Conservation (phyloP, 2,888 invertebrate genomes). For the Chrysolina oricalcia region DNA sequence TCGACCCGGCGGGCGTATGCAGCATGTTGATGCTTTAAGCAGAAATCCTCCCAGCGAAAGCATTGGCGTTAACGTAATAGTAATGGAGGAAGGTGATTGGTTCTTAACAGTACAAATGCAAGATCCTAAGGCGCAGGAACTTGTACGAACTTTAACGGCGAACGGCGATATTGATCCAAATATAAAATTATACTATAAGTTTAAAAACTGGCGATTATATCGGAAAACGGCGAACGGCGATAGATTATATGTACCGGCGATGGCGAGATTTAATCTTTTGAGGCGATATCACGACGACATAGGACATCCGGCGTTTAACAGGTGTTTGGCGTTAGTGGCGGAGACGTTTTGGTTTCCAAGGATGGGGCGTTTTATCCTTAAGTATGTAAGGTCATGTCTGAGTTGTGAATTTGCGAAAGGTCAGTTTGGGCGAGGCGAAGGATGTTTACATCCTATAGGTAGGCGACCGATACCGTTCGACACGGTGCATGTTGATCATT, state of each 20-base stretch:
- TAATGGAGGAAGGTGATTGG: conserved; percentile 47
- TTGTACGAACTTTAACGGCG: conserved; percentile 35
- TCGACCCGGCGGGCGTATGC: conserved; percentile 29
- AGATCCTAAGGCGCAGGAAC: conserved; percentile 40
- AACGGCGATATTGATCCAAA: conserved; percentile 34
- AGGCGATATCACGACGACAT: neutral
- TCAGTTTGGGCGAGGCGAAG: conserved; percentile 42
- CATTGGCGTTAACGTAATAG: conserved; percentile 5
- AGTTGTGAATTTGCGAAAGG: conserved; percentile 63
- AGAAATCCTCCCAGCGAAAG: neutral
- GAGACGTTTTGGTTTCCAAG: conserved; percentile 45
- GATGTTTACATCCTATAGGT: conserved; percentile 34
- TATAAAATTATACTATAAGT: conserved; percentile 34
- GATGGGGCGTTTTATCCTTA: conserved; percentile 42
- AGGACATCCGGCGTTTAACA: neutral
- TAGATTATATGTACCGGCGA: conserved; percentile 36
- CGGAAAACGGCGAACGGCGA: conserved; percentile 35
- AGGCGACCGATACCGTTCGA: too few species aligned
- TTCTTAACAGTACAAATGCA: too few species aligned
- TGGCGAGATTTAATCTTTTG: conserved; percentile 25
- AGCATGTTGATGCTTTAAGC: conserved; percentile 35
- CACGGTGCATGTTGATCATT: conserved; percentile 39
- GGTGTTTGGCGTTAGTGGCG: conserved; percentile 13
- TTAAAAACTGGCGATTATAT: conserved; percentile 47
- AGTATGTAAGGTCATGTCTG: conserved; percentile 54